Conservation (phyloP, 2,888 invertebrate species). For the Drosophila sordidula region DNA sequence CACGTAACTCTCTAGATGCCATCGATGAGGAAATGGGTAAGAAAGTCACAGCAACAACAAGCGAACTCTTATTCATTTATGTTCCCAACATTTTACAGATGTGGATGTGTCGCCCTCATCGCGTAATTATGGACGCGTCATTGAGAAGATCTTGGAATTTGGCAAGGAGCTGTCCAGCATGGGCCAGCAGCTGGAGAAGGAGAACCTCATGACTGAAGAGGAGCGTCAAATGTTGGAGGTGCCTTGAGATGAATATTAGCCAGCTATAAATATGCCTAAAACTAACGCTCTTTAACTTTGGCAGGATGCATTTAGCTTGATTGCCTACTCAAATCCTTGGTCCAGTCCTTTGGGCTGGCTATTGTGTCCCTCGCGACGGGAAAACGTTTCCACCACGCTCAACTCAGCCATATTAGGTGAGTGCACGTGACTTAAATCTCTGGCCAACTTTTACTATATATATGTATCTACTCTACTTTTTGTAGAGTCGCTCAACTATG, state of each 20-base stretch:
- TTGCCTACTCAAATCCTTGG: conserved; percentile 99
- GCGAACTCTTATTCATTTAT: neutral
- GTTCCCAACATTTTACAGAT: conserved; percentile 64
- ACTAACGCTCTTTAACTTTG: conserved; percentile 41
- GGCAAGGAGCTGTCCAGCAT: conserved; percentile 96
- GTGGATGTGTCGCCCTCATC: conserved; percentile 83
- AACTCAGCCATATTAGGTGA: conserved; percentile 98
- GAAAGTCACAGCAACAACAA: neutral
- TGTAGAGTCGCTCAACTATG: conserved; percentile 95
- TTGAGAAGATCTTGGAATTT: conserved; percentile 97
- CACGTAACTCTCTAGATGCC: conserved; percentile 87
- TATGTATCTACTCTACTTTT: conserved; percentile 7
- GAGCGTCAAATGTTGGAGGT: conserved; percentile 97
- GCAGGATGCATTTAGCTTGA: conserved; percentile 98
- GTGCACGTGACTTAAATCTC: conserved; percentile 33
- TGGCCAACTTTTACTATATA: neutral
- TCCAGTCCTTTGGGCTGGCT: conserved; percentile 98
- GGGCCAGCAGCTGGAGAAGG: conserved; percentile 93
- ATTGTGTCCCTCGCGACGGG: conserved; percentile 96
- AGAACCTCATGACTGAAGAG: conserved; percentile 90
- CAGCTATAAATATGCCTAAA: neutral
- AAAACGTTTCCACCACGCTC: conserved; percentile 97
- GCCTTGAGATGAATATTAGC: conserved; percentile 1
- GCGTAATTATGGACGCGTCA: conserved; percentile 87
- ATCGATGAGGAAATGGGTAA: conserved; percentile 91